Conservation (phyloP, 2,888 invertebrate species). For the Ectemnius cavifrons region DNA sequence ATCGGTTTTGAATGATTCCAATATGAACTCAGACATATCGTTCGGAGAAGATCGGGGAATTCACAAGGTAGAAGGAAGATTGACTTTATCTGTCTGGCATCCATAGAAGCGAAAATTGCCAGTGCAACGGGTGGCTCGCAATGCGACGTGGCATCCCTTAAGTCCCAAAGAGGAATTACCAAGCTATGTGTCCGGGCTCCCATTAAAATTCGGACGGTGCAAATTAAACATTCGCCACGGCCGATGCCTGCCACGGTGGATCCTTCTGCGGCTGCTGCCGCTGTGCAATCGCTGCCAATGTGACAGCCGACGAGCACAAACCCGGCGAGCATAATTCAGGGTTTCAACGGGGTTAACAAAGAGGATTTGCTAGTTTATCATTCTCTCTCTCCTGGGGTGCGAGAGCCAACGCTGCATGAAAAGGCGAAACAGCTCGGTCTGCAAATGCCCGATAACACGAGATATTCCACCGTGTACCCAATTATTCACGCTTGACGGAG, state of each 20-base stretch:
- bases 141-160: constrained; percentile 44
- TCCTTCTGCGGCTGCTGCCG: constrained; percentile 39
- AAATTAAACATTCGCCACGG: constrained; percentile 66
- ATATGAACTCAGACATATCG: constrained; percentile 54
- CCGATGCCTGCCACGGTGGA: constrained; percentile 51
- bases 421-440: background rate
- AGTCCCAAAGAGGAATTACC: constrained; percentile 64
- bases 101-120: constrained; percentile 44
- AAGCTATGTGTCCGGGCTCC: constrained; percentile 58
- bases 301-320: constrained; percentile 33
- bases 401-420: background rate
- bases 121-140: constrained; percentile 36
- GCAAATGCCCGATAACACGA: background rate
- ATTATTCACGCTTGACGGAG: constrained; percentile 10
- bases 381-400: constrained; percentile 16
- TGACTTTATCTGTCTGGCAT: constrained; percentile 60
- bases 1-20: constrained; percentile 47
- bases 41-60: constrained; percentile 6
- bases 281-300: constrained; percentile 14
- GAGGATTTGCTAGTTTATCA: constrained; percentile 38
- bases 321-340: constrained; percentile 49
- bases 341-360: constrained; percentile 50
- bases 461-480: background rate
- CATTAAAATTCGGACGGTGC: constrained; percentile 64
- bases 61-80: constrained; percentile 54